Conservation (phyloP, 2,888 invertebrate species). For the Heliconius ismenius region DNA sequence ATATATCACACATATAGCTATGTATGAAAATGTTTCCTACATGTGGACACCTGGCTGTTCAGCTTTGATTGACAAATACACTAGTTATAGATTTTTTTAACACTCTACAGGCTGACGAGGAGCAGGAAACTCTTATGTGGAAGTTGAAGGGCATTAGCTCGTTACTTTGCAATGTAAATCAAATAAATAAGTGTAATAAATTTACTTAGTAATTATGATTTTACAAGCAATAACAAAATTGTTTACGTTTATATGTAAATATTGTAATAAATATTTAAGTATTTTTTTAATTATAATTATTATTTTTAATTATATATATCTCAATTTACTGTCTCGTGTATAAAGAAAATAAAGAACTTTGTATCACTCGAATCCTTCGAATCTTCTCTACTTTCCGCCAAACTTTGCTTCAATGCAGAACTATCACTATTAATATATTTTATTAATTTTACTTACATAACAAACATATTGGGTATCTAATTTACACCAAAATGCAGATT, state of each 20-base stretch:
- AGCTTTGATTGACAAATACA: conserved; percentile 38
- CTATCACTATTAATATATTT: neutral
- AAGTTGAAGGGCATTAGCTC: conserved; percentile 37
- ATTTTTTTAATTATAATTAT: too few species aligned
- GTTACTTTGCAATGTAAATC: conserved; percentile 33
- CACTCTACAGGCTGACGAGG: conserved; percentile 16
- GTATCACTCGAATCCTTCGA: neutral
- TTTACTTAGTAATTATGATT: conserved; percentile 29
- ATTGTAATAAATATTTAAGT: neutral
- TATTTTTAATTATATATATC: too few species aligned
- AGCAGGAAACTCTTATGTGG: conserved; percentile 42
- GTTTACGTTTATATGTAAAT: conserved; percentile 9
- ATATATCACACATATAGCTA: conserved; percentile 21
- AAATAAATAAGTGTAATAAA: conserved; percentile 37
- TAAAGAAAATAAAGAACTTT: too few species aligned
- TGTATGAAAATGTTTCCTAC: conserved; percentile 33
- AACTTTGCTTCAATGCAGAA: neutral
- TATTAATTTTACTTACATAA: neutral
- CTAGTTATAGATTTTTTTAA: conserved; percentile 20
- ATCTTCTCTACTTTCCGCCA: conserved; percentile 31
- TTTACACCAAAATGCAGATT: conserved; percentile 74
- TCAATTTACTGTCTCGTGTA: too few species aligned
- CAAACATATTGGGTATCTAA: conserved; percentile 51
- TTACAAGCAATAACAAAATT: conserved; percentile 15
- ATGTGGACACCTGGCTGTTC: conserved; percentile 35